Evolutionary conservation across 2,113 vertebrate genomes (phyloP), one percentile per base, ranked within the genome.

Genomic region (Nannobrachium achirus): DNA sequence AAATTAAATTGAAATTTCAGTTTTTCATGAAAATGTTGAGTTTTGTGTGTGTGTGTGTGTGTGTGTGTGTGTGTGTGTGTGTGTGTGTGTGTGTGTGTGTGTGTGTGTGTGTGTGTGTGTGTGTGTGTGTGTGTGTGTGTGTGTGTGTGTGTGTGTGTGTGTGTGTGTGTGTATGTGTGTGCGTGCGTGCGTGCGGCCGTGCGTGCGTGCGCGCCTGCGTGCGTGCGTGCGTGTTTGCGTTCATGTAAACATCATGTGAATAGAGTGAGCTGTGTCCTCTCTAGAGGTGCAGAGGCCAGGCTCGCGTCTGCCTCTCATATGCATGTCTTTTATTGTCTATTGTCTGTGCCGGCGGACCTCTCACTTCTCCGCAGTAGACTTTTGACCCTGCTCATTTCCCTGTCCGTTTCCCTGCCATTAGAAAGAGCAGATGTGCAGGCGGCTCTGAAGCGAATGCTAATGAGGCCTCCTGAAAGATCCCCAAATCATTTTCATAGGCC

Each of bases 311-410:
- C 77, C 44, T 70, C 87, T 88, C 79, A 82, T 85, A 90, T 90
- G 83, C 85, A 86, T 87, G 81, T 89, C 87, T 82, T 92, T 90
- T 88, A 90, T 91, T 84, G 84, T 90, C 91, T 86, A 89, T 92
- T 93, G 92, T 93, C 82, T 83, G 70, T 81, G 79, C 83, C 86
- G 79, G 75, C 85, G 74, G 86, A 78, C 81, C 88, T 86, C 78
- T 69, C 64, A 68, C 82, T 75, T 67, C 87, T 79, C 86, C 40
- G 48, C 65, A 78, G 61, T 72, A 93, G 89, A 92, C 91, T 93
- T 92, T 90, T 93, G 93, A 94, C 92, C 92, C 80, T 90, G 89
- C 88, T 90, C 88, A 89, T 91, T 85, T 86, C 66, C 67, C 84
- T 77, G 86, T 90, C 91, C 89, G 70, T 86, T 90, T 90, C 86